These are phyloP conservation scores for human DNA, from an alignment of 2,113 vertebrate species.

Conservation along the genomic window GRCh38 chr9:31165501-31166000, in stretches of 20 bases:
- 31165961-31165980: neutral
- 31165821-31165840: constrained; percentile 89
- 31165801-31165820: constrained; percentile 92
- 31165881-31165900: constrained; percentile 87
- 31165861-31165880: constrained; percentile 83
- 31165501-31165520: neutral
- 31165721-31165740: constrained; percentile 91
- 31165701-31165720: constrained; percentile 86
- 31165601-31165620: constrained; percentile 83
- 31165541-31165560: neutral
- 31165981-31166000: neutral
- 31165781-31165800: constrained; percentile 91
- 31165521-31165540: neutral
- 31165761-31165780: constrained; percentile 90
- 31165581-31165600: constrained; percentile 30
- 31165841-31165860: constrained; percentile 90
- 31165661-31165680: constrained; percentile 85
- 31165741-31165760: constrained; percentile 90
- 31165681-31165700: constrained; percentile 94
- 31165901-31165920: neutral
- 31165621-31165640: constrained; percentile 87
- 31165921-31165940: neutral
- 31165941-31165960: neutral
- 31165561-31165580: constrained; percentile 70
- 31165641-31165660: constrained; percentile 89